Percentiles rank a stretch among this genome's conserved stretches.
Conservation (phyloP, 2,797 vertebrate species). For the Ara ararauna region DNA sequence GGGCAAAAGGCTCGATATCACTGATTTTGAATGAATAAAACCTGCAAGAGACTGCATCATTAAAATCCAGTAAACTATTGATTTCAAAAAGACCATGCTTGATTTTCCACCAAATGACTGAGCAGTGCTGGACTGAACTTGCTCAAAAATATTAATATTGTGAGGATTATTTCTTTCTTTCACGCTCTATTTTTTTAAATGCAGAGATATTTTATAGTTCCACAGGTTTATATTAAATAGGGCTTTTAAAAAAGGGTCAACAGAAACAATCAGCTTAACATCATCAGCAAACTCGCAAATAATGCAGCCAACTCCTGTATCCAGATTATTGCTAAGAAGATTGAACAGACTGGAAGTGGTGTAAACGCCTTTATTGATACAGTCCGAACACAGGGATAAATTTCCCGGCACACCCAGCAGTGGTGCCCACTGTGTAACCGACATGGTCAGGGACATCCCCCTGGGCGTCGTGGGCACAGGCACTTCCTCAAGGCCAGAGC, state of each 20-base stretch:
- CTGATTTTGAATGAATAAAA: slow-evolving; percentile 33
- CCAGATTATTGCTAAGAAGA: neutral
- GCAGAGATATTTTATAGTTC: neutral
- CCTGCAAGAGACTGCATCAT: neutral
- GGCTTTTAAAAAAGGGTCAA: neutral
- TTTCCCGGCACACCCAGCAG: no score
- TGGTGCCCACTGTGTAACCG: no score
- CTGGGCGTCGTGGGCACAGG: no score
- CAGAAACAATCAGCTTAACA: neutral
- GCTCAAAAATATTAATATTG: neutral
- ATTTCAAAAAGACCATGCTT: neutral
- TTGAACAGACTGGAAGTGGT: neutral
- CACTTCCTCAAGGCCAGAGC: no score
- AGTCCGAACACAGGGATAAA: no score
- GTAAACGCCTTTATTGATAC: no score
- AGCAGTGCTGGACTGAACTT: neutral
- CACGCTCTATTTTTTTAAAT: neutral
- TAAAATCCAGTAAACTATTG: slow-evolving; percentile 8
- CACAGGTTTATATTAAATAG: neutral
- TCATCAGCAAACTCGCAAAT: neutral
- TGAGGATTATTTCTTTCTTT: neutral
- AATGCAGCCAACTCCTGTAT: neutral
- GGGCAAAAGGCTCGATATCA: slow-evolving; percentile 2
- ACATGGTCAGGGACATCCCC: no score
- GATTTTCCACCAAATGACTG: neutral